A percentile compares a stretch with the other conserved stretches of the same genome.
Conservation (phyloP, 2,113 vertebrate genomes). For the Hyaena hyaena region DNA sequence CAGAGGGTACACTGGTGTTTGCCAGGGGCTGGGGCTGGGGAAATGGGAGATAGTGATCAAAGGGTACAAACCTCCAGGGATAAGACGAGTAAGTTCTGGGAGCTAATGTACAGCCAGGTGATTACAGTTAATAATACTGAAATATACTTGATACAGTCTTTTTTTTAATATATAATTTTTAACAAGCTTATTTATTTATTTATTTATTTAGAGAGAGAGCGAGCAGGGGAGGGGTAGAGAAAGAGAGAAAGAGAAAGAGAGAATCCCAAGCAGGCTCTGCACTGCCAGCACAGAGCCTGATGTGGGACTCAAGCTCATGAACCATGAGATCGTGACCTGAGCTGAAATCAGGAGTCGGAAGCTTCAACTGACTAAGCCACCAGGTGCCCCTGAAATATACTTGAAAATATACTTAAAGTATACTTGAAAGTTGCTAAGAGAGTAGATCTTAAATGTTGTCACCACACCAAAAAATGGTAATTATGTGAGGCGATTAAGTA, state of each 20-base stretch:
- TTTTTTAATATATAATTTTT: too few relatives aligned
- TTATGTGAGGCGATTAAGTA: not conserved
- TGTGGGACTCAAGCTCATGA: too few relatives aligned
- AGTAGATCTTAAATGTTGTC: not conserved
- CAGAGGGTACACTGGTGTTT: not conserved
- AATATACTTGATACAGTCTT: not conserved
- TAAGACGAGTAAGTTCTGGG: not conserved
- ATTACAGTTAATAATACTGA: not conserved
- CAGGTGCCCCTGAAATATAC: not conserved
- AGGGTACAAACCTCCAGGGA: not conserved
- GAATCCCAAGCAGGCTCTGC: too few relatives aligned
- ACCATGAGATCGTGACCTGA: too few relatives aligned
- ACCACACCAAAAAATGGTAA: not conserved
- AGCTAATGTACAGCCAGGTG: fast-evolving
- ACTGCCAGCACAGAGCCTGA: too few relatives aligned
- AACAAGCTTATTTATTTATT: too few relatives aligned
- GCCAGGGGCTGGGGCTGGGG: not conserved
- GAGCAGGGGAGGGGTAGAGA: too few relatives aligned
- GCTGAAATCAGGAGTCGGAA: too few relatives aligned
- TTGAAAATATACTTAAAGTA: not conserved
- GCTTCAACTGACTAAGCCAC: too few relatives aligned
- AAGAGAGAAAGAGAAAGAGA: too few relatives aligned
- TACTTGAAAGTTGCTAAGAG: not conserved
- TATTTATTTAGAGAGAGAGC: too few relatives aligned
- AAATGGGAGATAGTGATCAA: not conserved